These are phyloP conservation scores for Metopia argyrocephala DNA, from an alignment of 2,888 invertebrate genomes.

Conservation along the genomic window DNA sequence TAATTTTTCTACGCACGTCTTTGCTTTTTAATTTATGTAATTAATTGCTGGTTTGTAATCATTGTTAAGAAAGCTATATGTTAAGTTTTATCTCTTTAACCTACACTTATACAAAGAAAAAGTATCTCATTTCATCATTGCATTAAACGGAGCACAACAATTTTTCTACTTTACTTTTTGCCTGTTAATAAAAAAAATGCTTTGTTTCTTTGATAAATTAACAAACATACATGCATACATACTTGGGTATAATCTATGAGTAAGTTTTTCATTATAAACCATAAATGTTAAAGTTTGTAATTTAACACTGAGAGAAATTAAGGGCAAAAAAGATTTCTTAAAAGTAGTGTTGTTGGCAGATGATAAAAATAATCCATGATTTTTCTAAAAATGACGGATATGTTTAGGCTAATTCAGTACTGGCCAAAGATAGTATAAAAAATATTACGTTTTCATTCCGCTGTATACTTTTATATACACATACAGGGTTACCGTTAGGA, in stretches of 20 bases:
- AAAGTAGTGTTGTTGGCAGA: too few relatives aligned
- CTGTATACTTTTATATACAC: too few relatives aligned
- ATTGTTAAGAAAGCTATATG: constrained; percentile 39
- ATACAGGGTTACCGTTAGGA: too few relatives aligned
- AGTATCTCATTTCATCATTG: constrained; percentile 54
- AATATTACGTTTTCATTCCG: too few relatives aligned
- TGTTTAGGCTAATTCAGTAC: too few relatives aligned
- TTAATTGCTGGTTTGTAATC: background rate
- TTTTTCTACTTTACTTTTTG: constrained; percentile 17
- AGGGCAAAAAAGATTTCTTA: too few relatives aligned
- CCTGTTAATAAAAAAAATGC: constrained; percentile 18
- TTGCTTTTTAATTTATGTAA: constrained; percentile 32
- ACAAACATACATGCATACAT: constrained; percentile 24
- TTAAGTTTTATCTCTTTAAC: constrained; percentile 57
- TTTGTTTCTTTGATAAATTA: constrained; percentile 53
- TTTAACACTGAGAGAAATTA: constrained; percentile 40
- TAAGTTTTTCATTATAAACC: constrained; percentile 8
- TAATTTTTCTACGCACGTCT: constrained; percentile 58
- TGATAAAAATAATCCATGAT: too few relatives aligned
- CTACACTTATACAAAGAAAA: constrained; percentile 35
- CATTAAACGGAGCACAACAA: constrained; percentile 42
- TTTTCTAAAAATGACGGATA: too few relatives aligned
- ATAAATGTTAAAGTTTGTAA: constrained; percentile 6
- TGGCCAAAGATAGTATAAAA: too few relatives aligned
- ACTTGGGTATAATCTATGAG: constrained; percentile 39